These are phyloP conservation scores for Papilio polyxenes DNA, from an alignment of 1,140 invertebrate species.

Conservation along the genomic window DNA sequence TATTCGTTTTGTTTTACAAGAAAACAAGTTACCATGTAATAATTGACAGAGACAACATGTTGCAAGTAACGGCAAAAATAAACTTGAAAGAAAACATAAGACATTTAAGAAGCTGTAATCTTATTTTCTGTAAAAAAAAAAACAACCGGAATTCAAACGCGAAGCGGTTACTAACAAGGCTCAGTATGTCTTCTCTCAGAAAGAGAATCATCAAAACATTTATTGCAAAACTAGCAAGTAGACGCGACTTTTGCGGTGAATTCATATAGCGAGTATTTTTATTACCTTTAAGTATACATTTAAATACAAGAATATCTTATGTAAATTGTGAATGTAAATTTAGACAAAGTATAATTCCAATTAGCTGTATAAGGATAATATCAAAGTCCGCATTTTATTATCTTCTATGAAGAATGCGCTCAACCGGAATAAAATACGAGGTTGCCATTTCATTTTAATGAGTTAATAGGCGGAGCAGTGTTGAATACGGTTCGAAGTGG, in stretches of 20 bases:
- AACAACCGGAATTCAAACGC: neutral
- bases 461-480: neutral
- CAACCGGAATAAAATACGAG: conserved; percentile 20
- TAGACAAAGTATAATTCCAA: neutral
- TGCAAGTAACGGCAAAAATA: neutral
- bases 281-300: too few relatives aligned
- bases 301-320: too few relatives aligned
- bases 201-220: too few relatives aligned
- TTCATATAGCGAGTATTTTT: too few relatives aligned
- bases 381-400: neutral
- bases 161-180: neutral
- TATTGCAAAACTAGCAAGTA: too few relatives aligned
- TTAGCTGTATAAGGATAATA: neutral
- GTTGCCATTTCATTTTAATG: conserved; percentile 21
- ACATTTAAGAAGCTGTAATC: conserved; percentile 3
- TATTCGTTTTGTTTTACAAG: too few relatives aligned
- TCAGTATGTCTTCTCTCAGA: too few relatives aligned
- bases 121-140: neutral
- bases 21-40: neutral
- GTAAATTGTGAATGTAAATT: neutral
- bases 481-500: neutral
- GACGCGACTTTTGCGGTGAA: too few relatives aligned
- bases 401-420: neutral
- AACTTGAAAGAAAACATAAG: neutral
- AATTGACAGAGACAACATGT: neutral